These are phyloP conservation scores for Drosophila algonquin DNA, from an alignment of 2,888 invertebrate genomes.

Conservation along the genomic window DNA sequence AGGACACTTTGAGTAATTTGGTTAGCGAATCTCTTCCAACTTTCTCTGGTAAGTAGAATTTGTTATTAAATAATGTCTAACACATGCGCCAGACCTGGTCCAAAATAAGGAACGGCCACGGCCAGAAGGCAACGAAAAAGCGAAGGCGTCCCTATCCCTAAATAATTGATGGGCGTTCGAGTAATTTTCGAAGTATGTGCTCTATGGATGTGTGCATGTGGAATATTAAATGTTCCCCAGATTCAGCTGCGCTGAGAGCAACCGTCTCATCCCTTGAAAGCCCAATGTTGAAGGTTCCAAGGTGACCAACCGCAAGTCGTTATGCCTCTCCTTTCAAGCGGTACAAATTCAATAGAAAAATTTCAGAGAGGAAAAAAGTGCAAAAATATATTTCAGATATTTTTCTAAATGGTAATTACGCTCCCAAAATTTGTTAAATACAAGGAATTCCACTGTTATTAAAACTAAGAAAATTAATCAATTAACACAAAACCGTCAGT, in stretches of 20 bases:
- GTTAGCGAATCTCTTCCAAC: conserved; percentile 66
- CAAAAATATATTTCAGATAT: not conserved
- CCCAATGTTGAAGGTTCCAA: not conserved
- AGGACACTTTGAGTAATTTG: conserved; percentile 65
- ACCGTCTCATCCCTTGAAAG: not conserved
- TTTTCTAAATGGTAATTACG: too few species aligned
- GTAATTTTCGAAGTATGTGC: conserved; percentile 59
- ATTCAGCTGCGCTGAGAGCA: not conserved
- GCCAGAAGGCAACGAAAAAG: conserved; percentile 4
- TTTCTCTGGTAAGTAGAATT: conserved; percentile 61
- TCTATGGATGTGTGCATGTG: conserved; percentile 42
- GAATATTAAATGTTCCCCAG: conserved; percentile 58
- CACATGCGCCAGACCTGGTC: conserved; percentile 44
- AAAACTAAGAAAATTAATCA: too few species aligned
- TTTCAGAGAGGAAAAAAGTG: not conserved
- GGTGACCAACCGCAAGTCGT: conserved; percentile 9
- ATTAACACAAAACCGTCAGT: too few species aligned
- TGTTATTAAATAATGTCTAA: conserved; percentile 67
- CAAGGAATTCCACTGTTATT: too few species aligned
- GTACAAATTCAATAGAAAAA: not conserved
- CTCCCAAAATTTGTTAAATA: too few species aligned
- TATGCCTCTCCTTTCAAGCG: not conserved
- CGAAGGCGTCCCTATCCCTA: conserved; percentile 48
- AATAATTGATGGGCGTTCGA: conserved; percentile 65
- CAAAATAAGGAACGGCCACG: conserved; percentile 25